Evolutionary conservation across 2,113 vertebrate genomes (phyloP), one percentile per base, ranked within the genome.

Genomic region (Isichthys henryi): DNA sequence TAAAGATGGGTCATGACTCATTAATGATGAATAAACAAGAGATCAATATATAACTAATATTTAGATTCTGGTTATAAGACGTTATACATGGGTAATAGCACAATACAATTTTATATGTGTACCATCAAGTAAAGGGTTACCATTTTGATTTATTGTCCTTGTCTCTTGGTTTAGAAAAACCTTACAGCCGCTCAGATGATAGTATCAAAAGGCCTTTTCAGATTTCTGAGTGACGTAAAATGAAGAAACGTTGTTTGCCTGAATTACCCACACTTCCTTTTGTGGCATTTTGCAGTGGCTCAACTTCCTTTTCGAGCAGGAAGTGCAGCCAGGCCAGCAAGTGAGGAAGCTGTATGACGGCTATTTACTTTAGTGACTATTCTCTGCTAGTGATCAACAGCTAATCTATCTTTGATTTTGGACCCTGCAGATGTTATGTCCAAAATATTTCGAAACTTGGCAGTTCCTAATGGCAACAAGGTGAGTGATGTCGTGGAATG

Each of bases 301-400:
- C 97, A 96, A 96, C 96, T 97, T 98, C 98, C 97, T 97, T 96
- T 96, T 95, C 95, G 93, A 95, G 95, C 96, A 96, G 96, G 97
- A 98, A 98, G 97, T 97, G 96, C 96, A 96, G 48, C 10, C 2
- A 31, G 93, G 94, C 74, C 4, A 43, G 94, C 92, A 91, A 95
- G 93, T 95, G 94, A 96, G 95, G 95, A 95, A 92, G 94, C 93
- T 93, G 90, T 90, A 86, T 88, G 87, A 91, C 90, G 88, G 90
- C 91, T 66, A 90, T 86, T 87, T 83, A 89, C 86, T 31, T 62
- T 90, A 87, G 89, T 89, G 43, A 88, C 90, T 91, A 86, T 89
- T 48, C 49, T 94, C 92, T 11, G 6, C 17, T 27, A 23, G 53
- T 52, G 49, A 86, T n/a, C 49, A 15, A 6, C 27, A n/a, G 11